Percentiles rank a stretch among this genome's conserved stretches.
These are phyloP conservation scores for Volucella inflata DNA, from an alignment of 2,888 invertebrate genomes.

Conservation along the genomic window DNA sequence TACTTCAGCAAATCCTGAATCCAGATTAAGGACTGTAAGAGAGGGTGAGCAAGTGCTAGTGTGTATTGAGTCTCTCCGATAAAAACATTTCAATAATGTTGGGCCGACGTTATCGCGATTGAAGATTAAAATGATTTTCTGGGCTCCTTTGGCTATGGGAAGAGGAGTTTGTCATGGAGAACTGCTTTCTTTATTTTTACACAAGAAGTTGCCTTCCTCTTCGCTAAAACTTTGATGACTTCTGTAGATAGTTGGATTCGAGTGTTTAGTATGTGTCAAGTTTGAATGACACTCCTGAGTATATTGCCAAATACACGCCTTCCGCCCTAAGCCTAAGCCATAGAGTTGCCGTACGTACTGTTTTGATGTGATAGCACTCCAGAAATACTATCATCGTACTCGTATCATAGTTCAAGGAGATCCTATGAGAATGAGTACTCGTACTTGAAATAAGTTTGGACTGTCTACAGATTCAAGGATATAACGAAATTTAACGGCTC, in stretches of 20 bases:
- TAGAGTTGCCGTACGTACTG: neutral
- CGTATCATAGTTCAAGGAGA: slow-evolving; percentile 19
- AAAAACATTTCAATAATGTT: slow-evolving; percentile 51
- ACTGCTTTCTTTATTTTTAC: slow-evolving; percentile 2
- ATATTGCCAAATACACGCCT: slow-evolving; percentile 53
- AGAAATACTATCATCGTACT: slow-evolving; percentile 9
- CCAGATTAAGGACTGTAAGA: slow-evolving; percentile 18
- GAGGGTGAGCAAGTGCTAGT: neutral
- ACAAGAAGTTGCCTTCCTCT: slow-evolving; percentile 20
- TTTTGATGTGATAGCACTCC: slow-evolving; percentile 14
- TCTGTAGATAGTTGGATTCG: slow-evolving; percentile 61
- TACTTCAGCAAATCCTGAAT: neutral
- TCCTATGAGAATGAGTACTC: neutral
- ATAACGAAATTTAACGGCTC: slow-evolving; percentile 62
- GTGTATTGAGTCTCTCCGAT: slow-evolving; percentile 24
- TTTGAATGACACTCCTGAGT: slow-evolving; percentile 72
- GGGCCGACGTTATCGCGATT: slow-evolving; percentile 55
- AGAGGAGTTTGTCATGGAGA: slow-evolving; percentile 13
- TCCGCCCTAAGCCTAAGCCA: neutral
- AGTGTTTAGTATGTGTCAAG: slow-evolving; percentile 73
- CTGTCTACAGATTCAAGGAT: slow-evolving; percentile 33
- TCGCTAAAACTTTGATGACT: slow-evolving; percentile 67
- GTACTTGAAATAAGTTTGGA: slow-evolving; percentile 35
- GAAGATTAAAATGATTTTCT: slow-evolving; percentile 58
- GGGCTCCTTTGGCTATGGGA: neutral